Base-by-base conservation (phyloP, 2,113 vertebrate species). In the Ascaphus truei region DNA sequence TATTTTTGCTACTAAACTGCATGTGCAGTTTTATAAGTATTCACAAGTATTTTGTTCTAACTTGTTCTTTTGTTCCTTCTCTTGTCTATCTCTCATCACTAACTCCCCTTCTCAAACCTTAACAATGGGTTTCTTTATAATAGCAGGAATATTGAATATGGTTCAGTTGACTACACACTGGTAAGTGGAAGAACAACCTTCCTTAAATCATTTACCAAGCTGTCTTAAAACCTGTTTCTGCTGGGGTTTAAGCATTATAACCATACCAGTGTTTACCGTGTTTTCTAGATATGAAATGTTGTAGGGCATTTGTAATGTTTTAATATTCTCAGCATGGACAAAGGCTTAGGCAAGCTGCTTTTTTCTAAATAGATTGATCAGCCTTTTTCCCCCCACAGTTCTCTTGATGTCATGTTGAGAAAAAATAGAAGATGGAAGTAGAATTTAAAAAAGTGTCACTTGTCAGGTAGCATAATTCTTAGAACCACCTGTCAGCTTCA, bases 381-480 rank as follows among this genome's bases (percentile, higher is more conserved):
- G 25, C 43, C 52, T 27, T 61, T 68, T 8, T 47, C 39, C 60
- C 39, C 60, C 61, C 26, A 69, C 41, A 41, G 26, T 52, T 61
- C 26, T 39, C 33, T 71, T 71, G 31, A 71, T 71, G 56, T 61
- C 56, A 61, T 61, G 57, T 43, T 15, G 67, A 71, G 56, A 71
- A 71, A 50, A 16, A 36, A 52, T 60, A 69, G 45, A 61, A 69
- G 57, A 52, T 61, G 25, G 67, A 69, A 61, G 56, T 71, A 61
- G 67, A 71, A 71, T 71, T 71, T 61, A 30, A 61, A 71, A 71
- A 71, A 71, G 67, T 71, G 57, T 52, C 67, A 61, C 56, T 61
- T 71, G 67, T 71, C 67, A 71, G 47, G 67, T 61, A 69, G 56
- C 67, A 69, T 69, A 61, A 69, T 69, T 69, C 47, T 61, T 52